Conservation (phyloP, 2,797 vertebrate species). For the Linurgus olivaceus region DNA sequence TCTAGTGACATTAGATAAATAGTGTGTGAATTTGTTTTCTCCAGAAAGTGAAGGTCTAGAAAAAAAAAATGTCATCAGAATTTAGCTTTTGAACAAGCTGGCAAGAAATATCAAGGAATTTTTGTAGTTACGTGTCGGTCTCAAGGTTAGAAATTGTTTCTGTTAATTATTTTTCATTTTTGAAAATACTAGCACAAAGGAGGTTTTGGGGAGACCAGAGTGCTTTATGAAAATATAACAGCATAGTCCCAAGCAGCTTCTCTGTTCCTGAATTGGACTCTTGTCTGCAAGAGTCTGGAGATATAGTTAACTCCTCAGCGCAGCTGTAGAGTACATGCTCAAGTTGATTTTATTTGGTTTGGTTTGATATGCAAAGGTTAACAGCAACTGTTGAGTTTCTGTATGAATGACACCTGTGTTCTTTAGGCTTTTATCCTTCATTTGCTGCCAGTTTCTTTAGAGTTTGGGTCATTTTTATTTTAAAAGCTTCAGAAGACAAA, state of each 20-base stretch:
- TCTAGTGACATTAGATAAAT: background rate
- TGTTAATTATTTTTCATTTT: background rate
- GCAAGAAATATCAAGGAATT: background rate
- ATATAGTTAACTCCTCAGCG: background rate
- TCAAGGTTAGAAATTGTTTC: background rate
- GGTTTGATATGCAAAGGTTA: background rate
- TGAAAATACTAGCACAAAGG: background rate
- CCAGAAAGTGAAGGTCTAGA: background rate
- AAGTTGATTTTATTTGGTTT: background rate
- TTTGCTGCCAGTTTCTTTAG: background rate
- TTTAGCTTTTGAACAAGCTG: background rate
- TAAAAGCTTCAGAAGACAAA: background rate
- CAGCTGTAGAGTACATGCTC: background rate
- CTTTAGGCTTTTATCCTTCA: background rate
- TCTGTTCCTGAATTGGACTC: background rate
- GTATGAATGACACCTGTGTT: background rate
- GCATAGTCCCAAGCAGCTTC: background rate
- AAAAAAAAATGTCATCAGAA: background rate
- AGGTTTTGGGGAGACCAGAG: background rate
- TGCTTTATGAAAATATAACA: background rate
- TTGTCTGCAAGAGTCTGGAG: background rate
- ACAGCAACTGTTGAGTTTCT: background rate
- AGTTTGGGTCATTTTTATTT: background rate
- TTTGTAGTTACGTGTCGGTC: background rate
- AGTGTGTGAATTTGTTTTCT: background rate